Conservation (phyloP, 2,888 invertebrate genomes). For the Thereva unica region DNA sequence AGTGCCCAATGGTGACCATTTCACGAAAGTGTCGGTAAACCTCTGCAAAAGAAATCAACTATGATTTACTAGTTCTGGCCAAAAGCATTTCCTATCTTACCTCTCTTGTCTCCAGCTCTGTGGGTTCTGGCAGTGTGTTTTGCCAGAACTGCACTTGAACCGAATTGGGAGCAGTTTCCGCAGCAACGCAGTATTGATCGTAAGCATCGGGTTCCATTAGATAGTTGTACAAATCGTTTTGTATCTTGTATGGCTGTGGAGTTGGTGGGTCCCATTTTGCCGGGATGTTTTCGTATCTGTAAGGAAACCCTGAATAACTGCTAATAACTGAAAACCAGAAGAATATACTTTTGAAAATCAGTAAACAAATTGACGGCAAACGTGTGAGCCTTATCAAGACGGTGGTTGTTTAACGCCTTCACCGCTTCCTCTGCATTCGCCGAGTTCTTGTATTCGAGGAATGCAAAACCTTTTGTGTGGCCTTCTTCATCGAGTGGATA, state of each 20-base stretch:
- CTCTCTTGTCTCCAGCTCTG: conserved; percentile 77
- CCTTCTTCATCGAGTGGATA: conserved; percentile 83
- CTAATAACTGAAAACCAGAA: neutral
- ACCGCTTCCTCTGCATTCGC: conserved; percentile 87
- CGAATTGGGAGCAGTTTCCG: conserved; percentile 74
- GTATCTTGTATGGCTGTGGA: conserved; percentile 86
- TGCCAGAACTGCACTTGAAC: conserved; percentile 85
- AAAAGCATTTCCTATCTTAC: conserved; percentile 58
- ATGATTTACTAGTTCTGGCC: conserved; percentile 2
- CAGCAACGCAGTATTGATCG: conserved; percentile 92
- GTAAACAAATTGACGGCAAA: conserved; percentile 93
- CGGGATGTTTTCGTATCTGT: conserved; percentile 81
- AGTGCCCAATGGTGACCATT: conserved; percentile 97
- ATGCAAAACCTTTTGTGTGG: conserved; percentile 89
- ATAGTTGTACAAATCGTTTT: conserved; percentile 91
- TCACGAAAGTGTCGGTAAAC: conserved; percentile 95
- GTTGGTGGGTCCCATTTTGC: conserved; percentile 92
- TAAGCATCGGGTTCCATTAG: conserved; percentile 92
- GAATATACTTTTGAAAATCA: conserved; percentile 84
- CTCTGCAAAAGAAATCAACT: conserved; percentile 62
- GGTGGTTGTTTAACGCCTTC: conserved; percentile 85
- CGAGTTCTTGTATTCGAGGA: conserved; percentile 87
- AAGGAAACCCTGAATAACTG: conserved; percentile 35
- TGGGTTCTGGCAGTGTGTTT: conserved; percentile 87
- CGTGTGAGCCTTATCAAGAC: conserved; percentile 93